These are phyloP conservation scores for Chymomyza procnemis DNA, from an alignment of 2,888 invertebrate genomes.

Conservation along the genomic window DNA sequence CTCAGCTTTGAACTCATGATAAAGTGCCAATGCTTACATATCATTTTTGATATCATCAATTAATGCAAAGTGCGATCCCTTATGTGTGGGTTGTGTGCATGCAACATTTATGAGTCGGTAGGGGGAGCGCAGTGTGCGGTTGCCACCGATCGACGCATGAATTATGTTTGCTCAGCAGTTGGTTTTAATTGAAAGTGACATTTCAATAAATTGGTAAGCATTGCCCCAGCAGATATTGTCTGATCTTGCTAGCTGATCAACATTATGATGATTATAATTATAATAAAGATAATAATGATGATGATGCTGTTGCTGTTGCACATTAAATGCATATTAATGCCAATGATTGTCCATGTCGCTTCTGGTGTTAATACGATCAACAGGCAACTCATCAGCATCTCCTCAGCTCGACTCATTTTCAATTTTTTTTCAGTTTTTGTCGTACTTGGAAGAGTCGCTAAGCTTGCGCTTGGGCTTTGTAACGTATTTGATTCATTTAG, in stretches of 20 bases:
- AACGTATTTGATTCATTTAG: too few species aligned
- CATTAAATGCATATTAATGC: constrained; percentile 23
- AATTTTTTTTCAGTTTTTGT: background rate
- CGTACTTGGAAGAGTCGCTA: background rate
- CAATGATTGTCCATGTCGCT: constrained; percentile 36
- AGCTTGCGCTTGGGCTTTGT: background rate
- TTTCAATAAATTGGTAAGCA: constrained; percentile 70
- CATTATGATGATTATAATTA: background rate
- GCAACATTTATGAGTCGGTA: background rate
- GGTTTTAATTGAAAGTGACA: constrained; percentile 73
- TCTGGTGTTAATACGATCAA: constrained; percentile 67
- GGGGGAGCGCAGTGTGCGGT: too few species aligned
- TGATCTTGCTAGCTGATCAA: constrained; percentile 21
- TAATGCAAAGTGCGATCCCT: constrained; percentile 51
- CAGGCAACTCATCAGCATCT: constrained; percentile 70
- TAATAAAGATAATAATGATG: background rate
- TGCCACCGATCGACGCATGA: constrained; percentile 53
- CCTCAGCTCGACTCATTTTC: constrained; percentile 31
- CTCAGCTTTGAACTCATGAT: constrained; percentile 30
- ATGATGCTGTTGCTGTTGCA: constrained; percentile 11
- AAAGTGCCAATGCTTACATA: constrained; percentile 68
- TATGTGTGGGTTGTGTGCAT: background rate
- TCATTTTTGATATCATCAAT: constrained; percentile 64
- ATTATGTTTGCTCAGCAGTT: constrained; percentile 68
- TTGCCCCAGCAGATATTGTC: constrained; percentile 16